Base-by-base conservation (phyloP, 2,797 vertebrate species). In the Sphaeramia orbicularis region DNA sequence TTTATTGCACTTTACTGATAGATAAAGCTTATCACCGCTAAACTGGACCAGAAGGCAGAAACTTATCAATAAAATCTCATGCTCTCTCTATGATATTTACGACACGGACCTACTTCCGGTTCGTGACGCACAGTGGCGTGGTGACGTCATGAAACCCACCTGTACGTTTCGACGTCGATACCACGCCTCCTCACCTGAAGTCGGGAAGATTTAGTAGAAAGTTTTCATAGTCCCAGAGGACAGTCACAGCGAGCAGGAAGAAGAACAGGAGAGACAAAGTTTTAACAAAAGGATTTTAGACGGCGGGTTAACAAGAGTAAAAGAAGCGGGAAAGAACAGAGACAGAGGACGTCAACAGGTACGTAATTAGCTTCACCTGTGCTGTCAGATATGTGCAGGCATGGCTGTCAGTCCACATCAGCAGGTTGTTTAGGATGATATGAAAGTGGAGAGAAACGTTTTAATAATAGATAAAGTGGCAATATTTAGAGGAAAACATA, bases 61-160 rank as follows among this genome's bases (percentile, higher is more conserved):
- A 8, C 1, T 1, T 6, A 30, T 30, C 27, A 30, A 8, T 8
- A 8, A 30, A 6, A 5, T 27, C 1, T 27, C 27, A 30, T 30
- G 27, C 30, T 30, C 27, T 30, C 27, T 21, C 4, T 21, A 21
- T 21, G 19, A 19, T 2, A 21, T 21, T 21, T 4, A 21, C 4
- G 21, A 21, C 19, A 21, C 21, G 19, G 4, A 40, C 38, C 12
- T 10, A 30, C 54, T 76, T 86, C 75, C 73, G 9, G 56, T 15
- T 0, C 0, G 7, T 40, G 24, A 38, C 43, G 48, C 47, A 0
- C 36, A 0, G 21, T 19, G 0, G 27, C 88, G 85, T 78, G 72
- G 80, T 88, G 80, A 88, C 91, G 88, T 84, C 2, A 1, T 9
- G 86, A 89, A 86, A 91, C 84, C 75, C 61, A 86, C 88, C 89